Evolutionary conservation across 2,888 invertebrate species (phyloP).

Genomic region (Chrysina gloriosa): DNA sequence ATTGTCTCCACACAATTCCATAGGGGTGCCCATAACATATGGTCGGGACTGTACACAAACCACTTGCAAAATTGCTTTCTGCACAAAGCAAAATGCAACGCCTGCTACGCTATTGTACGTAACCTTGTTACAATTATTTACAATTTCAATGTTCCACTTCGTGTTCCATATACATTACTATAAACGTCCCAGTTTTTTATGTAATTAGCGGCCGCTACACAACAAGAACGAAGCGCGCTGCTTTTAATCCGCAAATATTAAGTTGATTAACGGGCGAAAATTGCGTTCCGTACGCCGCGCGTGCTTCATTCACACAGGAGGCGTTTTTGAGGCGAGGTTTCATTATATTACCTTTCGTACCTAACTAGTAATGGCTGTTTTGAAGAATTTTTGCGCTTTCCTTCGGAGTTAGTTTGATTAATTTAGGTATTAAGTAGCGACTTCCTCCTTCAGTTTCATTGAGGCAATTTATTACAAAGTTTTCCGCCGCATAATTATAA

Average conservation of each 20-base stretch:
- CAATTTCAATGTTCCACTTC: not conserved
- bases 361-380: not conserved
- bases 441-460: not conserved
- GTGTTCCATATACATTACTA: not conserved
- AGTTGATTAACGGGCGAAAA: constrained; percentile 7
- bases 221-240: not conserved
- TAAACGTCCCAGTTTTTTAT: not conserved
- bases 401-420: not conserved
- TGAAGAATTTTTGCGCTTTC: not conserved
- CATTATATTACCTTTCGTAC: not conserved
- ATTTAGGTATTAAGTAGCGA: not conserved
- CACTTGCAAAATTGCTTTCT: too few species aligned
- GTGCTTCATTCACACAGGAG: not conserved
- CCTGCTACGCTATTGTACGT: not conserved
- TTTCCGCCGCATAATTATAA: not conserved
- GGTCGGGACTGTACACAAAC: too few species aligned
- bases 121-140: not conserved
- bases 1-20: too few species aligned
- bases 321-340: not conserved
- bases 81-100: too few species aligned
- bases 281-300: not conserved
- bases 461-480: not conserved
- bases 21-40: too few species aligned
- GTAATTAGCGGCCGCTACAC: not conserved
- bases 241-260: not conserved